Evolutionary conservation across 1,140 invertebrate species (phyloP).

Genomic region (Magallana ariakensis): DNA sequence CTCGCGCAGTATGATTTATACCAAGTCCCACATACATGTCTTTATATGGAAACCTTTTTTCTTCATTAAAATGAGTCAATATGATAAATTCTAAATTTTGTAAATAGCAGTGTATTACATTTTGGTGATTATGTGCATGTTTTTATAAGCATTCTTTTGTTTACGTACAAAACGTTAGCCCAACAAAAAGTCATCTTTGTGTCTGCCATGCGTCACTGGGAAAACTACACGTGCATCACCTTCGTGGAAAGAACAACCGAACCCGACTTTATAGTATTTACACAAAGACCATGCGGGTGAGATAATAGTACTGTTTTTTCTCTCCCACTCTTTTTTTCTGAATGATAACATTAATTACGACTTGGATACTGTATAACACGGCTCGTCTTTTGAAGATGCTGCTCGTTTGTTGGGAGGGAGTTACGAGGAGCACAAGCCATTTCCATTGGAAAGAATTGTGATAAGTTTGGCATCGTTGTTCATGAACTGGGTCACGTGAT

Average conservation of each 20-base stretch:
- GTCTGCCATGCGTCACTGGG: slow-evolving; percentile 41
- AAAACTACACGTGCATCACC: slow-evolving; percentile 43
- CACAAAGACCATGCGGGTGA: slow-evolving; percentile 33
- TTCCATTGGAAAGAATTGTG: slow-evolving; percentile 99
- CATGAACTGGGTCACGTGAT: slow-evolving; percentile 99
- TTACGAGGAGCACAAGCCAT: slow-evolving; percentile 98
- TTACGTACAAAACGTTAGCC: background rate
- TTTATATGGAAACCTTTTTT: no score
- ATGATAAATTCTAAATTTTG: no score
- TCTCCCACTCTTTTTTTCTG: background rate
- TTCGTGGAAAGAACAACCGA: slow-evolving; percentile 26
- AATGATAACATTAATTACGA: background rate
- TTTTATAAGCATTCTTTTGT: no score
- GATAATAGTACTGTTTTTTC: background rate
- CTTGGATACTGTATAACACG: no score
- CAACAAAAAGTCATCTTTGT: slow-evolving; percentile 1
- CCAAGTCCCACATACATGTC: no score
- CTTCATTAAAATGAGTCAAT: no score
- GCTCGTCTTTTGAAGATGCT: slow-evolving; percentile 87
- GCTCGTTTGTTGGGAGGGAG: slow-evolving; percentile 98
- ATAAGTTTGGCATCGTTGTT: slow-evolving; percentile 99
- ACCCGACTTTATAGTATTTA: slow-evolving; percentile 36
- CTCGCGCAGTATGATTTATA: no score
- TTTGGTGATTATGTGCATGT: no score
- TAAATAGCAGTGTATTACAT: no score